phyloP scores from a whole-genome alignment of 2,888 invertebrate genomes.

The Clitarchus hookeri region DNA sequence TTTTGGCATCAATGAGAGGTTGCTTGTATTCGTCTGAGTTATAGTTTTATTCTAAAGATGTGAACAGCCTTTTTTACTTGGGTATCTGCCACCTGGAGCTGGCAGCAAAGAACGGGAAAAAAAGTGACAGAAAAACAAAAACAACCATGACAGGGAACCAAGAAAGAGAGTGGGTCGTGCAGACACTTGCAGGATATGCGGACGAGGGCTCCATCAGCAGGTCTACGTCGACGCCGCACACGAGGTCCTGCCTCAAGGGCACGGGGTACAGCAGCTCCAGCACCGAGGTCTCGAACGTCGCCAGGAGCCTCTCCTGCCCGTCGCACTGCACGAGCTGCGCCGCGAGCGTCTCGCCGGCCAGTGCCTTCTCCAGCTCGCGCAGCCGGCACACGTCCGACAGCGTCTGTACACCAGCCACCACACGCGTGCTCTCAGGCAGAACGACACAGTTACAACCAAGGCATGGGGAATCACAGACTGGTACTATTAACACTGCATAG shows the following conservation, averaged over 20 bases:
- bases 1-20: too few relatives aligned
- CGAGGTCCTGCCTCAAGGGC: constrained; percentile 58
- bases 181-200: constrained; percentile 65
- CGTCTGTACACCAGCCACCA: constrained; percentile 19
- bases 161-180: too few relatives aligned
- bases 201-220: constrained; percentile 69
- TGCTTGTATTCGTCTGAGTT: too few relatives aligned
- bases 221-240: constrained; percentile 65
- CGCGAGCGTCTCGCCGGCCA: constrained; percentile 54
- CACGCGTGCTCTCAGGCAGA: background rate
- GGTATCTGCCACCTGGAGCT: too few relatives aligned
- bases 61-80: too few relatives aligned
- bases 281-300: constrained; percentile 67
- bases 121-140: too few relatives aligned
- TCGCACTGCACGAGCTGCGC: constrained; percentile 68
- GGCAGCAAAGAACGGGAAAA: too few relatives aligned
- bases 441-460: too few relatives aligned
- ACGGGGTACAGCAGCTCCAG: constrained; percentile 68
- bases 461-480: too few relatives aligned
- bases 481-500: too few relatives aligned
- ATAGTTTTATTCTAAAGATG: too few relatives aligned
- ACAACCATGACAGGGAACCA: too few relatives aligned
- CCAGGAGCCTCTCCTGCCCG: constrained; percentile 59
- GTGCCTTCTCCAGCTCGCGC: constrained; percentile 55
- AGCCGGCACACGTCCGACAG: constrained; percentile 51